Percentiles rank a stretch among this genome's conserved stretches.
These are phyloP conservation scores for Lithobates sylvaticus DNA, from an alignment of 2,797 vertebrate genomes.

Conservation along the genomic window DNA sequence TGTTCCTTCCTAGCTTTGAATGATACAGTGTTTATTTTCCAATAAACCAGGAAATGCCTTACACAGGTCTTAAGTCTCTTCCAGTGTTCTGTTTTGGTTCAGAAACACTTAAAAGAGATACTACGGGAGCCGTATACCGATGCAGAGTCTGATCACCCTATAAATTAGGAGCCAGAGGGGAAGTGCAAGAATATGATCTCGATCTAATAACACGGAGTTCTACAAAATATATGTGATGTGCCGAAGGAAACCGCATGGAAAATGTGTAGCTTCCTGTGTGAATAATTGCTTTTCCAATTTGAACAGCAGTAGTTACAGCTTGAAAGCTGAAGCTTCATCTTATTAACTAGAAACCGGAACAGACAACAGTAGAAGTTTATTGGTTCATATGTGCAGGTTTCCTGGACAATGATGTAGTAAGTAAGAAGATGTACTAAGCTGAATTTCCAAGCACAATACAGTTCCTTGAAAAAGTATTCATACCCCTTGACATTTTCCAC, in stretches of 20 bases:
- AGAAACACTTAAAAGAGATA: neutral
- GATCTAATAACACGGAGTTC: neutral
- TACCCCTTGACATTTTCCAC: too few relatives aligned
- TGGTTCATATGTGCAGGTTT: neutral
- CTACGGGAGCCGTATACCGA: neutral
- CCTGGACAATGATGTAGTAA: neutral
- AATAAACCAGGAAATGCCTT: conserved; percentile 13
- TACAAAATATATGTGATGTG: neutral
- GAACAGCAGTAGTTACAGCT: neutral
- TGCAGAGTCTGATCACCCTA: neutral
- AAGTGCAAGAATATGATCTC: neutral
- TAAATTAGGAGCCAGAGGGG: neutral
- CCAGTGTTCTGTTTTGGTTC: conserved; percentile 15
- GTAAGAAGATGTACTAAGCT: neutral
- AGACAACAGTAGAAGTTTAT: neutral
- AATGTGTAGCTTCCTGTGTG: neutral
- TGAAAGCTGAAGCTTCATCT: neutral
- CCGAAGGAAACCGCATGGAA: neutral
- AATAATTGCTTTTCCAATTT: neutral
- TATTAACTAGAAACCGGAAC: neutral
- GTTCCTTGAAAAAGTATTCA: too few relatives aligned
- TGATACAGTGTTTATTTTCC: conserved; percentile 8
- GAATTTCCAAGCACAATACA: neutral
- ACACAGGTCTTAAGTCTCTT: neutral
- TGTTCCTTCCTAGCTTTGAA: conserved; percentile 20